Base-by-base conservation (phyloP, 2,888 invertebrate species). In the Erpobdella octoculata region DNA sequence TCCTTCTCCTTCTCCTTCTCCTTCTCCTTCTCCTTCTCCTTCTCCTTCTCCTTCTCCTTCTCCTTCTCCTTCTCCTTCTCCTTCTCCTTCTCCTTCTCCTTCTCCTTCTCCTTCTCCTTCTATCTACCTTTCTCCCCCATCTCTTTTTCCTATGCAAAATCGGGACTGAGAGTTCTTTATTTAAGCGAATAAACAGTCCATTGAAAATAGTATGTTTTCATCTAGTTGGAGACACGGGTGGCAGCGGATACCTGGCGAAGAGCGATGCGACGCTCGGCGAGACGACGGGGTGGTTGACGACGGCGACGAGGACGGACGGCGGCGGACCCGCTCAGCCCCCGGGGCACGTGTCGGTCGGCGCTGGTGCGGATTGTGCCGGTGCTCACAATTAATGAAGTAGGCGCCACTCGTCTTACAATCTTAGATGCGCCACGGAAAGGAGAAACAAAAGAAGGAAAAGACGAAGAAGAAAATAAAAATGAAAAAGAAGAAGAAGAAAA, bases 311-410 rank as follows among this genome's bases (percentile, higher is more conserved):
- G n/a, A n/a, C n/a, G n/a, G n/a, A n/a, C n/a, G n/a, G n/a, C n/a
- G n/a, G n/a, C n/a, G n/a, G n/a, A n/a, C n/a, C n/a, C n/a, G n/a
- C n/a, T n/a, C n/a, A n/a, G n/a, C n/a, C n/a, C n/a, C n/a, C n/a
- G n/a, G n/a, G n/a, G n/a, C n/a, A n/a, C 41, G 41, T 41, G n/a
- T 6, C 53, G 8, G 53, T 53, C 53, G 8, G 28, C 53, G 9
- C 48, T 48, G 18, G 53, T n/a, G n/a, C n/a, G n/a, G n/a, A n/a
- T n/a, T n/a, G n/a, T n/a, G n/a, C n/a, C n/a, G n/a, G n/a, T n/a
- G 53, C 53, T 21, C 53, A 53, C 53, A 53, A 53, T 53, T 53
- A 53, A 53, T 53, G 53, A 53, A 12, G 8, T 21, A 53, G 53
- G 53, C 53, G 53, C 53, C 53, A 28, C n/a, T 25, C 53, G 15